These are phyloP conservation scores for Hippopotamyrus pictus DNA, from an alignment of 2,797 vertebrate species.

Conservation along the genomic window DNA sequence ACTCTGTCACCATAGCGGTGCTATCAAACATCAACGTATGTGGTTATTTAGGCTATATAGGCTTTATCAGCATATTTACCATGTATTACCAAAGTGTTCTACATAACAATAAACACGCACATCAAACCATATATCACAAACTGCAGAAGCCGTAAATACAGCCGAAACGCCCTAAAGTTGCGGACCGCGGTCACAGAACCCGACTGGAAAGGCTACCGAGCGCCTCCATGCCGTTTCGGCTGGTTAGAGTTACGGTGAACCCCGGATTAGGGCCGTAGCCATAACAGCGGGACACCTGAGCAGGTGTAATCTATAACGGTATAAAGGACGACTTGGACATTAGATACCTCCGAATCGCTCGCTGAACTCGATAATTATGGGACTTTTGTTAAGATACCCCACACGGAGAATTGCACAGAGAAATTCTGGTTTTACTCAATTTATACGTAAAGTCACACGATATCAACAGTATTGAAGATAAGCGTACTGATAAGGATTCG, in stretches of 20 bases:
- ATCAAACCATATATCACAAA: not conserved
- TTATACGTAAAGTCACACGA: not conserved
- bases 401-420: not conserved
- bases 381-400: not conserved
- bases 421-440: not conserved
- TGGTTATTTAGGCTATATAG: not conserved
- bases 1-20: not conserved
- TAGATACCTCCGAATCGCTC: not conserved
- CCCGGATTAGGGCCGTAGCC: slow-evolving; percentile 57
- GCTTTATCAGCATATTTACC: not conserved
- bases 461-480: not conserved
- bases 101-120: not conserved
- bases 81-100: not conserved
- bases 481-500: not conserved
- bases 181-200: not conserved
- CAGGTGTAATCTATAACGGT: slow-evolving; percentile 44
- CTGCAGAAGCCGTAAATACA: not conserved
- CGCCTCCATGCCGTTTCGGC: slow-evolving; percentile 35
- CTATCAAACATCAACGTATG: not conserved
- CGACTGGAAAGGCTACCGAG: slow-evolving; percentile 48
- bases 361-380: not conserved
- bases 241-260: slow-evolving; percentile 59
- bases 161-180: not conserved
- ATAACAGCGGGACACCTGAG: slow-evolving; percentile 59
- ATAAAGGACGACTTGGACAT: slow-evolving; percentile 21